Conservation (phyloP, 1,140 invertebrate genomes). For the Pseudobourletiella spinata region DNA sequence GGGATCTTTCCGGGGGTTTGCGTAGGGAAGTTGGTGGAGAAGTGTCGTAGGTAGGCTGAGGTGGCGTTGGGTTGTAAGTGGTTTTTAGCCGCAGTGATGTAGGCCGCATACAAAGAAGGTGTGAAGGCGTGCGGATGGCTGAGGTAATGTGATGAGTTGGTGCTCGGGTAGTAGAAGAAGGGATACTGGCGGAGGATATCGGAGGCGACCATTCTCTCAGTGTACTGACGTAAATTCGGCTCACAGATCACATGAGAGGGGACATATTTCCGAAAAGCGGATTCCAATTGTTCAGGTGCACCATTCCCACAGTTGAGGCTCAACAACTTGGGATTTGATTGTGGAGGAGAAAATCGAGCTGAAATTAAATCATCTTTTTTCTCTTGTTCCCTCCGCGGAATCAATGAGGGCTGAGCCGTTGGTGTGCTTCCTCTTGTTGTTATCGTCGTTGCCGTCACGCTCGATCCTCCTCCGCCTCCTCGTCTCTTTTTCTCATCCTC, state of each 20-base stretch:
- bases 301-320: slow-evolving; percentile 2
- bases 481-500: background rate
- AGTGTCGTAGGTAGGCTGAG: slow-evolving; percentile 9
- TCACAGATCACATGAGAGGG: slow-evolving; percentile 21
- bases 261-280: slow-evolving; percentile 35
- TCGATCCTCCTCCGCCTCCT: too few species aligned
- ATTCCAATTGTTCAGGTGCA: slow-evolving; percentile 29
- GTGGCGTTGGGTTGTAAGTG: slow-evolving; percentile 2
- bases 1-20: background rate
- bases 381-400: slow-evolving; percentile 41
- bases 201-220: slow-evolving; percentile 14
- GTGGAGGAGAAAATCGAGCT: slow-evolving; percentile 14
- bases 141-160: slow-evolving; percentile 11
- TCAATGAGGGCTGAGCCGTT: slow-evolving; percentile 62
- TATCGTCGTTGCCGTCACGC: background rate
- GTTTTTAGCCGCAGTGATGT: slow-evolving; percentile 26
- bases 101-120: slow-evolving; percentile 24
- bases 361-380: slow-evolving; percentile 9
- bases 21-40: slow-evolving; percentile 1
- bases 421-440: background rate
- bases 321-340: slow-evolving; percentile 5
- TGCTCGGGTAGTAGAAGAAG: slow-evolving; percentile 27
- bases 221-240: slow-evolving; percentile 18
- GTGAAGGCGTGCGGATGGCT: slow-evolving; percentile 21
- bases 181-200: slow-evolving; percentile 34